Evolutionary conservation across 2,113 vertebrate genomes (phyloP).

Genomic region (Capreolus pygargus): DNA sequence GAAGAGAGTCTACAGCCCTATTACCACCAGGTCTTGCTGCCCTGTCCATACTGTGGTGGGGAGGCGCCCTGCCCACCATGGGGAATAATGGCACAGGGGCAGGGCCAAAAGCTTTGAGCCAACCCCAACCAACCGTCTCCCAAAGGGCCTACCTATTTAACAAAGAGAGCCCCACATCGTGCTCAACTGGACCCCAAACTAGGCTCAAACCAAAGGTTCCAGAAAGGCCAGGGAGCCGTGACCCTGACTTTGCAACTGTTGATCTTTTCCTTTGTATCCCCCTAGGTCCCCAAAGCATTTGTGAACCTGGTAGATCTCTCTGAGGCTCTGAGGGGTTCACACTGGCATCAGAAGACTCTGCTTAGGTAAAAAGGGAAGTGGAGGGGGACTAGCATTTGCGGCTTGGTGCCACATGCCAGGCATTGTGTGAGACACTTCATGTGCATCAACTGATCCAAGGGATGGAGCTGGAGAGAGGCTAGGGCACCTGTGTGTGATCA

Average conservation of each 20-base stretch:
- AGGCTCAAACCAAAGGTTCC: neutral
- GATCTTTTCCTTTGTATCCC: neutral
- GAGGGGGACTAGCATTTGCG: neutral
- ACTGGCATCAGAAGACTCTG: slow-evolving; percentile 10
- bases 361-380: slow-evolving; percentile 72
- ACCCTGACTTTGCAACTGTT: neutral
- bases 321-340: slow-evolving; percentile 28
- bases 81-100: neutral
- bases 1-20: too few species aligned
- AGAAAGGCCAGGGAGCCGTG: neutral
- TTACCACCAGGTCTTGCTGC: neutral
- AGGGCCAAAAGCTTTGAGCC: neutral
- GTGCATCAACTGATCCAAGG: neutral
- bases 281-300: slow-evolving; percentile 82
- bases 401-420: rapidly evolving
- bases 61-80: neutral
- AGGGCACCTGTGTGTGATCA: rapidly evolving
- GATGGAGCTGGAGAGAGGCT: neutral
- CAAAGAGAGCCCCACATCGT: rapidly evolving
- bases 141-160: neutral
- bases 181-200: neutral
- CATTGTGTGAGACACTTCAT: neutral
- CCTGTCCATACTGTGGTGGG: neutral
- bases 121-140: neutral
- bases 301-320: slow-evolving; percentile 83